Percentiles rank a stretch among this genome's conserved stretches.
Conservation (phyloP, 2,888 invertebrate species). For the Cataglyphis cursor region DNA sequence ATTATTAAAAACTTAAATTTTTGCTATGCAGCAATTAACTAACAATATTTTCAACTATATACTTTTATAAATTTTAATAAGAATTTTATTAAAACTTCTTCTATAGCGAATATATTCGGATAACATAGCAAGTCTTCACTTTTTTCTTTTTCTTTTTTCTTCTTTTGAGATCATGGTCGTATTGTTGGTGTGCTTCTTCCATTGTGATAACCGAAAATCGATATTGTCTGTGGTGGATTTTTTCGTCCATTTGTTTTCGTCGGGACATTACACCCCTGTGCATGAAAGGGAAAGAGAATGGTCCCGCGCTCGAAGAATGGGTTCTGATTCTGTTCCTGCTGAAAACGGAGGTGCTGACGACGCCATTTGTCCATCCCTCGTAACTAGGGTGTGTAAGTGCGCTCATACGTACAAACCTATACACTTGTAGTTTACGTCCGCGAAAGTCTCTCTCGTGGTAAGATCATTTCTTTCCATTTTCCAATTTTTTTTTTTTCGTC, state of each 20-base stretch:
- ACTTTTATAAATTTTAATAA: not conserved
- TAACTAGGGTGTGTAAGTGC: constrained; percentile 66
- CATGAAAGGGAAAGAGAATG: constrained; percentile 70
- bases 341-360: constrained; percentile 79
- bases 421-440: constrained; percentile 45
- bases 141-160: not conserved
- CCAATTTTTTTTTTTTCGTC: constrained; percentile 11
- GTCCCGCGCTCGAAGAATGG: constrained; percentile 76
- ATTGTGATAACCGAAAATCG: constrained; percentile 71
- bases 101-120: not conserved
- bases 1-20: not conserved
- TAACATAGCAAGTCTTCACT: not conserved
- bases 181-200: constrained; percentile 64
- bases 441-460: constrained; percentile 34
- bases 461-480: constrained; percentile 56
- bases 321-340: constrained; percentile 78
- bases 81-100: not conserved
- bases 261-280: constrained; percentile 70
- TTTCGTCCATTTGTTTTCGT: constrained; percentile 62
- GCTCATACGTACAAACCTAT: constrained; percentile 65
- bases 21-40: not conserved
- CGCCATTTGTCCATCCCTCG: constrained; percentile 74
- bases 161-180: constrained; percentile 66
- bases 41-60: not conserved
- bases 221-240: constrained; percentile 69